Conservation (phyloP, 2,888 invertebrate genomes). For the Pristionchus maxplancki region DNA sequence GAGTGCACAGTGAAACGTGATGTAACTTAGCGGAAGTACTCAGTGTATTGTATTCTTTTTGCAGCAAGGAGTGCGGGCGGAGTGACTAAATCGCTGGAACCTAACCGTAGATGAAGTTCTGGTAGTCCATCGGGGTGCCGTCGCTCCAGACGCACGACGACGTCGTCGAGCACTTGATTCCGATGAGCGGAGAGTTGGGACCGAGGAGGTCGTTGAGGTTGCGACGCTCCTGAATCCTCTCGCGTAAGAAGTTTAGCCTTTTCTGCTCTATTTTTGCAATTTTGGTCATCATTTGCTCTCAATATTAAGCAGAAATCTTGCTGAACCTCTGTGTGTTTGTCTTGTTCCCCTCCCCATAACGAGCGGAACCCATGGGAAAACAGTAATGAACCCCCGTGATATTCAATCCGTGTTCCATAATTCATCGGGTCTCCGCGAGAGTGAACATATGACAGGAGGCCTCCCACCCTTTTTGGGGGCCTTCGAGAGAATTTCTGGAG, state of each 20-base stretch:
- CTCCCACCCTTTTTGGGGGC: not conserved
- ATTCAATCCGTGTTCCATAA: not conserved
- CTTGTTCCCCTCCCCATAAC: too few relatives aligned
- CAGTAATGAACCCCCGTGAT: not conserved
- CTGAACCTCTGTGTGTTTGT: too few relatives aligned
- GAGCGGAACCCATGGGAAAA: not conserved
- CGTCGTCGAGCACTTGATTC: conserved; percentile 22
- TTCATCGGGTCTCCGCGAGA: not conserved
- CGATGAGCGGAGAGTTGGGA: not conserved
- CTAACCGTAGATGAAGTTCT: conserved; percentile 31
- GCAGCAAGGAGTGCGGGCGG: too few relatives aligned
- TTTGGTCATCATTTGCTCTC: not conserved
- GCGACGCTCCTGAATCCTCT: not conserved
- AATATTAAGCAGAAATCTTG: too few relatives aligned
- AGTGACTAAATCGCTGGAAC: too few relatives aligned
- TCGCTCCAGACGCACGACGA: conserved; percentile 23
- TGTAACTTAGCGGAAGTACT: too few relatives aligned
- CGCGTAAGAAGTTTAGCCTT: too few relatives aligned
- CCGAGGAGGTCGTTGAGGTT: conserved; percentile 17
- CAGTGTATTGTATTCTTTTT: too few relatives aligned
- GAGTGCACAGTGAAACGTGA: too few relatives aligned
- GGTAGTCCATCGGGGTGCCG: conserved; percentile 18
- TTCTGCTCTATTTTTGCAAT: too few relatives aligned
- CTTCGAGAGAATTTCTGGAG: not conserved
- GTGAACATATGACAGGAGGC: not conserved